phyloP scores from a whole-genome alignment of 2,888 invertebrate genomes.

The Oscheius onirici region DNA sequence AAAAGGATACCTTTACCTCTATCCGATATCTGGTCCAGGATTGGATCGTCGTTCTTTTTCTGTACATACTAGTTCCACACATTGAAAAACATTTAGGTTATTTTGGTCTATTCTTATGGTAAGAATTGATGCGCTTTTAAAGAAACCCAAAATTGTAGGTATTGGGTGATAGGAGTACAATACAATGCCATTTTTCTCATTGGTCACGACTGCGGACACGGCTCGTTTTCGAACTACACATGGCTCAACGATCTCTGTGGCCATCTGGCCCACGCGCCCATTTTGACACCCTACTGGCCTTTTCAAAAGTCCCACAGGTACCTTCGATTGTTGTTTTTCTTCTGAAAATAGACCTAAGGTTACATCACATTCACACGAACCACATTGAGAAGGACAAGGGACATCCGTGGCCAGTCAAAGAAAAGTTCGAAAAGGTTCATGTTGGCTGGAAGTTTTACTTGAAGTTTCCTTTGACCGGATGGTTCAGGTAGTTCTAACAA shows the following conservation, averaged over 20 bases:
- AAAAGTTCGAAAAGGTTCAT: slow-evolving; percentile 42
- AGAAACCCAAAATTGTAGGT: slow-evolving; percentile 34
- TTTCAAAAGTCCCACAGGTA: slow-evolving; percentile 62
- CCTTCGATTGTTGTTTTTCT: slow-evolving; percentile 44
- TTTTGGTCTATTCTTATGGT: slow-evolving; percentile 60
- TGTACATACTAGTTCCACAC: slow-evolving; percentile 57
- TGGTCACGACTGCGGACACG: slow-evolving; percentile 63
- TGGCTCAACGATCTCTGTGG: slow-evolving; percentile 61
- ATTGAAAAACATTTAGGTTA: slow-evolving; percentile 61
- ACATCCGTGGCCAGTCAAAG: slow-evolving; percentile 62
- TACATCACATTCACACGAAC: not conserved
- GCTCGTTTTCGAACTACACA: slow-evolving; percentile 56
- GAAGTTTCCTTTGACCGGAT: slow-evolving; percentile 61
- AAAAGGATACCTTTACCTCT: slow-evolving; percentile 58
- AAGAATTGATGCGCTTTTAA: not conserved
- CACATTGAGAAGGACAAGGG: slow-evolving; percentile 42
- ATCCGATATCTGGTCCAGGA: slow-evolving; percentile 59
- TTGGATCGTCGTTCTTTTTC: slow-evolving; percentile 48
- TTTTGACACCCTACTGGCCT: slow-evolving; percentile 62
- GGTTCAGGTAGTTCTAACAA: slow-evolving; percentile 51
- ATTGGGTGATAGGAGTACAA: slow-evolving; percentile 60
- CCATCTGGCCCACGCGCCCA: slow-evolving; percentile 61
- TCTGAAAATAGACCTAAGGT: too few species aligned
- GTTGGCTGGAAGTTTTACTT: slow-evolving; percentile 50
- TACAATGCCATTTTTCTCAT: slow-evolving; percentile 55